Evolutionary conservation across 2,113 vertebrate species (phyloP).

Genomic region (Pomatorhinus ruficollis): DNA sequence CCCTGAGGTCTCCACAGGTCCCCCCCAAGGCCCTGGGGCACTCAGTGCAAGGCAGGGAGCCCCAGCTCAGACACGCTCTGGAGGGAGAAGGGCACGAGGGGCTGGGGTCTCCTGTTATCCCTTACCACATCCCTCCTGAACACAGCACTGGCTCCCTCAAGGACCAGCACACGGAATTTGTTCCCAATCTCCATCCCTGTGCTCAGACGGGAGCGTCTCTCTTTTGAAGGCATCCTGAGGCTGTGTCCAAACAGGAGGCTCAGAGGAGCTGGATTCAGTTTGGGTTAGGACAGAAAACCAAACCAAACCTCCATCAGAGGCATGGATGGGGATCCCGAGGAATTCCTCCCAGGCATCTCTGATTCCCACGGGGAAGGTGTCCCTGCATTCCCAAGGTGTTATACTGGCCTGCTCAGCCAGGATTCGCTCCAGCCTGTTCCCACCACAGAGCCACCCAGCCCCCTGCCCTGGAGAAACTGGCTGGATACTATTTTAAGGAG

Average conservation of each 20-base stretch:
- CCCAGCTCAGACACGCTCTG: accelerated
- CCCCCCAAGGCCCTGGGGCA: not conserved
- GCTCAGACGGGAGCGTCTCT: accelerated
- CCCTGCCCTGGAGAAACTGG: not conserved
- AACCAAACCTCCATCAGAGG: not conserved
- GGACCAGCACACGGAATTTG: accelerated
- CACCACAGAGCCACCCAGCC: not conserved
- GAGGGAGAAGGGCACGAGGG: not conserved
- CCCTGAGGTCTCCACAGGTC: no score
- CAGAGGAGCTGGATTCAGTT: not conserved
- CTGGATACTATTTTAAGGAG: constrained; percentile 49
- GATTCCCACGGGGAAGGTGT: not conserved
- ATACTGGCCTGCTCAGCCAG: accelerated
- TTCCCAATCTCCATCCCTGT: not conserved
- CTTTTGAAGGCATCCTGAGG: not conserved
- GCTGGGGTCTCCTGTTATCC: not conserved
- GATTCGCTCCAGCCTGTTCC: not conserved
- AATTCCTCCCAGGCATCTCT: not conserved
- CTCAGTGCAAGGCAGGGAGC: not conserved
- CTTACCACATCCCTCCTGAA: not conserved
- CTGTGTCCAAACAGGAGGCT: not conserved
- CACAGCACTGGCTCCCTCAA: accelerated
- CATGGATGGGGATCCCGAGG: not conserved
- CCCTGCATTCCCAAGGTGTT: not conserved
- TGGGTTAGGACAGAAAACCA: not conserved